Conservation (phyloP, 2,113 vertebrate species). For the Budorcas taxicolor region DNA sequence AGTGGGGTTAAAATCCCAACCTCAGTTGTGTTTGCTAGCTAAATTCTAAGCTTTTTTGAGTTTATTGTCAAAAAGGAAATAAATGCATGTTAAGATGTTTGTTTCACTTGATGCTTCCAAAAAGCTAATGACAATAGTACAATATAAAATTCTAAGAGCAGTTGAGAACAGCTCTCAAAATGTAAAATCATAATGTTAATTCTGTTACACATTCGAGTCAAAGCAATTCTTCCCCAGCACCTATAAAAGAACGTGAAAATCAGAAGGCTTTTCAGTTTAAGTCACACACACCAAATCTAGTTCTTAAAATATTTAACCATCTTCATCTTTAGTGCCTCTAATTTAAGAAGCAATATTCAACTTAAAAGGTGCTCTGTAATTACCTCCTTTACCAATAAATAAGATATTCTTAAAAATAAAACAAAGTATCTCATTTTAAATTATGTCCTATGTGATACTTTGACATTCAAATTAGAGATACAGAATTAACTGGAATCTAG, state of each 20-base stretch:
- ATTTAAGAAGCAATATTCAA: neutral
- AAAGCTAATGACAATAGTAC: conserved; percentile 26
- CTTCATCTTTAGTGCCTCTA: neutral
- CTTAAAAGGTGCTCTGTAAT: conserved; percentile 17
- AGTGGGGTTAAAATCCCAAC: conserved; percentile 18
- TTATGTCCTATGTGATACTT: neutral
- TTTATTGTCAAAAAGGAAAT: conserved; percentile 23
- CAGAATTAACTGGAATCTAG: conserved; percentile 27
- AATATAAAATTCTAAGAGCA: conserved; percentile 19
- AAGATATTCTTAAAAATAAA: conserved; percentile 25
- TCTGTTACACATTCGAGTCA: conserved; percentile 28
- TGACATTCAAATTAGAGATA: conserved; percentile 41
- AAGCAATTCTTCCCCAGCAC: conserved; percentile 23
- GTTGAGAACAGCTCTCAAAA: conserved; percentile 20
- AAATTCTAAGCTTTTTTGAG: conserved; percentile 28
- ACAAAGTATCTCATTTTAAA: conserved; percentile 38
- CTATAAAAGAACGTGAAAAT: conserved; percentile 30
- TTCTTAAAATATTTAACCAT: conserved; percentile 40
- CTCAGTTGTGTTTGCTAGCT: neutral
- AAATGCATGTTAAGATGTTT: neutral
- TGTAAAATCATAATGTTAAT: conserved; percentile 10
- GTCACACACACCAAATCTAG: conserved; percentile 6
- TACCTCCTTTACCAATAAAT: conserved; percentile 5
- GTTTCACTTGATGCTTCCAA: neutral
- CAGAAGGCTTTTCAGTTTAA: neutral